Evolutionary conservation across 2,888 invertebrate species (phyloP).

Genomic region (Cantharis flavilabris): DNA sequence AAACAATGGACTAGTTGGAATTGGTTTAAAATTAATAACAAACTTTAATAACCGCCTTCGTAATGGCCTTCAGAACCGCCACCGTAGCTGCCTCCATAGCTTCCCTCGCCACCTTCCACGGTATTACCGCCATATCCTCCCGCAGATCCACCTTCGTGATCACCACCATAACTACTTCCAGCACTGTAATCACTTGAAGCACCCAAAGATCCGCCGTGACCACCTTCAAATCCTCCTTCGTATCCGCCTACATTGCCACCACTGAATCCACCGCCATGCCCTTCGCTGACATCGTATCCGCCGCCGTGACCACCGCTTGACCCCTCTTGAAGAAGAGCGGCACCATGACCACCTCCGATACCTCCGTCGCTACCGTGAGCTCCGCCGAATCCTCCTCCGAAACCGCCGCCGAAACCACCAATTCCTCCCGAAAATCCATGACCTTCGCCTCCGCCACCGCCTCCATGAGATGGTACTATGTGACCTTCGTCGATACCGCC

Average conservation of each 20-base stretch:
- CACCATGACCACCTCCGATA: conserved; percentile 52
- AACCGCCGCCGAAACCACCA: conserved; percentile 48
- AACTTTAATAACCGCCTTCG: conserved; percentile 38
- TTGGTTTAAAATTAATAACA: background rate
- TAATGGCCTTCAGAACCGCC: conserved; percentile 37
- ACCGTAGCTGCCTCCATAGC: conserved; percentile 33
- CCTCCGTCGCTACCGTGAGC: conserved; percentile 37
- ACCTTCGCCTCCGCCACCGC: conserved; percentile 41
- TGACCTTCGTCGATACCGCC: conserved; percentile 64
- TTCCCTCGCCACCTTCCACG: conserved; percentile 36
- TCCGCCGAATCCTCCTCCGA: conserved; percentile 42
- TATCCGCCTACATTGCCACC: conserved; percentile 63
- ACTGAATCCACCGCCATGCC: conserved; percentile 50
- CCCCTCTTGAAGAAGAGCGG: conserved; percentile 41
- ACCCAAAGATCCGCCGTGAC: conserved; percentile 51
- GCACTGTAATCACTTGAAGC: conserved; percentile 35
- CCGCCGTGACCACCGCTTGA: conserved; percentile 43
- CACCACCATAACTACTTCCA: conserved; percentile 30
- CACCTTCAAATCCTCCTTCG: conserved; percentile 28
- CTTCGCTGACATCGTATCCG: conserved; percentile 47
- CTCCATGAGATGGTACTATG: conserved; percentile 52
- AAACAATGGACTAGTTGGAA: background rate
- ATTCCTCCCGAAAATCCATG: conserved; percentile 38
- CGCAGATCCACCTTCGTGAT: conserved; percentile 32
- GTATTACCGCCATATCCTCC: conserved; percentile 36